phyloP scores from a whole-genome alignment of 1,140 invertebrate species.

The Aphaenogaster ashmeadi region DNA sequence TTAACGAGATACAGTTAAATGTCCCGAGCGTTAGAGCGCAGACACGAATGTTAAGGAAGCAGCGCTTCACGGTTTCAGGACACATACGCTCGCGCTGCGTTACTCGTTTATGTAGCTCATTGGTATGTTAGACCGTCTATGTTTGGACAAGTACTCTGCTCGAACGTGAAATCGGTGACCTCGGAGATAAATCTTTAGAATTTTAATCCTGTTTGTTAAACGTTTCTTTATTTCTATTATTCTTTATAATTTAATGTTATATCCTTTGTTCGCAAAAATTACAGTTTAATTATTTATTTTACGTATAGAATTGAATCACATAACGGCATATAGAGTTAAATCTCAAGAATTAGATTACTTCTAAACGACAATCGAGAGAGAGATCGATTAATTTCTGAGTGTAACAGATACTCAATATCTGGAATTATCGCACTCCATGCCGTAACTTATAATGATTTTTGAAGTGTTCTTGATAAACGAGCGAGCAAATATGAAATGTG shows the following conservation, averaged over 20 bases:
- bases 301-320: neutral
- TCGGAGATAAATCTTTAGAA: neutral
- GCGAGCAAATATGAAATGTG: neutral
- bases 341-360: neutral
- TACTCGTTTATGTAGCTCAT: conserved; percentile 43
- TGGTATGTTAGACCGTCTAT: conserved; percentile 44
- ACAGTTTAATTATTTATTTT: neutral
- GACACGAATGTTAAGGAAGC: conserved; percentile 54
- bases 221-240: neutral
- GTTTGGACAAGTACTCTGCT: conserved; percentile 15
- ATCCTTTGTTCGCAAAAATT: neutral
- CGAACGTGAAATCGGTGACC: conserved; percentile 12
- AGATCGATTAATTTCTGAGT: neutral
- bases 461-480: neutral
- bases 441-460: neutral
- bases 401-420: neutral
- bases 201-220: conserved; percentile 2
- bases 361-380: neutral
- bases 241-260: neutral
- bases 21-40: conserved; percentile 35
- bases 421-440: neutral
- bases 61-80: conserved; percentile 30
- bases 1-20: conserved; percentile 68
- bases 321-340: neutral
- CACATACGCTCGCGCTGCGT: conserved; percentile 1